Conservation (phyloP, 2,888 invertebrate species). For the Amaurobius ferox region DNA sequence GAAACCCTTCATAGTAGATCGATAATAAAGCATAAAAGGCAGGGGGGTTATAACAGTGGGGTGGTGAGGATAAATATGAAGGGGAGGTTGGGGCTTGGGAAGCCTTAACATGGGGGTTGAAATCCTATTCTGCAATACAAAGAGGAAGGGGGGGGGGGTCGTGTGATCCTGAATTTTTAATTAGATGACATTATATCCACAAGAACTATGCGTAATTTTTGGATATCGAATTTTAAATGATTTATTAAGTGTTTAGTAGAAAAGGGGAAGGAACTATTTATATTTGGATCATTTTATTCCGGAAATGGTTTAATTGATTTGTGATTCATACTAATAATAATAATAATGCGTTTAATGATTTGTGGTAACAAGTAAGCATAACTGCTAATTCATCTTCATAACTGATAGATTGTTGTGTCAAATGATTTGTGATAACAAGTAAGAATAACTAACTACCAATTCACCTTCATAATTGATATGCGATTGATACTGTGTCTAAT, state of each 20-base stretch:
- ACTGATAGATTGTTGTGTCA: no score
- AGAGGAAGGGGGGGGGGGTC: no score
- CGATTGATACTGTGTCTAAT: no score
- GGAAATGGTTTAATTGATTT: no score
- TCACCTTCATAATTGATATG: no score
- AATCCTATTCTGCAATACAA: constrained; percentile 5
- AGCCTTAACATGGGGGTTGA: neutral
- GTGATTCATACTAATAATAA: no score
- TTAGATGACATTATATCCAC: neutral
- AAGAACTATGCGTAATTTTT: neutral
- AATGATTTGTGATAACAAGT: no score
- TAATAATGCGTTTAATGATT: no score
- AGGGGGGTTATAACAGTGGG: neutral
- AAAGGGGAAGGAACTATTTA: neutral
- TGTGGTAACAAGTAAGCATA: no score
- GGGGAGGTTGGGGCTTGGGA: neutral
- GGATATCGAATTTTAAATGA: constrained; percentile 1
- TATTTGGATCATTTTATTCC: no score
- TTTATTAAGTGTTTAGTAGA: neutral
- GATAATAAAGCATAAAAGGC: constrained; percentile 7
- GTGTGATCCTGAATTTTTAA: constrained; percentile 6
- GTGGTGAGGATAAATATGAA: neutral
- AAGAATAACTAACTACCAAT: no score
- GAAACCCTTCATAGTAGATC: neutral
- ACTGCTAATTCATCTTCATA: no score